A percentile compares a stretch with the other conserved stretches of the same genome.
These are phyloP conservation scores for Okamejei kenojei DNA, from an alignment of 2,797 vertebrate species.

Conservation along the genomic window DNA sequence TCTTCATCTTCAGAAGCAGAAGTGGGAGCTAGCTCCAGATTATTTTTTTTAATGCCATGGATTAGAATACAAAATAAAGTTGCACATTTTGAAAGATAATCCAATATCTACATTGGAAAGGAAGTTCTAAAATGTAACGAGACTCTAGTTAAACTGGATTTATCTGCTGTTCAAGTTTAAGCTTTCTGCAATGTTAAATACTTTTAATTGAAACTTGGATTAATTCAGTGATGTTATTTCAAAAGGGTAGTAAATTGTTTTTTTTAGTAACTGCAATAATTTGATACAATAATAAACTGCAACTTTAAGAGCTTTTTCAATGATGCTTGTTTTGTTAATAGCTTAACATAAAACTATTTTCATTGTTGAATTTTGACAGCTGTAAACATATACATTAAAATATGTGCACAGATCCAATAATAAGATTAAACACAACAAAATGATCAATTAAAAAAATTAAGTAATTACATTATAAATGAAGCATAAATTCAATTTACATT, in stretches of 20 bases:
- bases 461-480: slow-evolving; percentile 15
- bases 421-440: slow-evolving; percentile 18
- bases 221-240: not conserved
- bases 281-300: not conserved
- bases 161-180: no score
- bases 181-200: not conserved
- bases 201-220: not conserved
- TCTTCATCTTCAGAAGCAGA: not conserved
- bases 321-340: not conserved
- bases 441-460: not conserved
- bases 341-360: not conserved
- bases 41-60: not conserved
- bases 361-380: not conserved
- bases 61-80: not conserved
- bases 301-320: not conserved
- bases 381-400: slow-evolving; percentile 27
- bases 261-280: no score
- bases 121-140: not conserved
- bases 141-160: slow-evolving; percentile 3
- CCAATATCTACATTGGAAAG: not conserved
- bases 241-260: not conserved
- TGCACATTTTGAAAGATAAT: not conserved
- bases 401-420: not conserved
- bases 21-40: not conserved
- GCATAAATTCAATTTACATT: slow-evolving; percentile 45